phyloP scores from a whole-genome alignment of 2,113 vertebrate species.

The Archocentrus centrarchus region DNA sequence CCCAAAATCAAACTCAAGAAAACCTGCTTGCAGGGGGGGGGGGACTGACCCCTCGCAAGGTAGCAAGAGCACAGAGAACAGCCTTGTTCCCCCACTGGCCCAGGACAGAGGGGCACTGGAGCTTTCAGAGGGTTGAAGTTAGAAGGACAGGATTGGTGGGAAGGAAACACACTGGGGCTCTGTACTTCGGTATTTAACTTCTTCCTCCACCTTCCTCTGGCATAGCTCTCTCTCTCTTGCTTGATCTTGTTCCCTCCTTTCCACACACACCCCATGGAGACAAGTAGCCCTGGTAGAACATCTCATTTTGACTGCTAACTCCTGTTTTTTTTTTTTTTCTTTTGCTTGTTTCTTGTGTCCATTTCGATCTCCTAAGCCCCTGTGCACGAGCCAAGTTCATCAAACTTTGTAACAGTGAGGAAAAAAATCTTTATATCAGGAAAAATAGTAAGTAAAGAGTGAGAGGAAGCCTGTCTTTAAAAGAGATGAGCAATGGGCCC shows the following conservation, averaged over 20 bases:
- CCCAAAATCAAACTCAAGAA: slow-evolving; percentile 45
- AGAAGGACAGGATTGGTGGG: slow-evolving; percentile 11
- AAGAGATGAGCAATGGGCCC: slow-evolving; percentile 43
- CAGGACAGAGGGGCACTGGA: slow-evolving; percentile 44
- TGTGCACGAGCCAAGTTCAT: not conserved
- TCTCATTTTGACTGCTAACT: not conserved
- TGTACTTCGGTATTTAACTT: slow-evolving; percentile 64
- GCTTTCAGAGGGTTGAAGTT: slow-evolving; percentile 53
- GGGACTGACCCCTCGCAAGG: slow-evolving; percentile 18
- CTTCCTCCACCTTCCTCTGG: slow-evolving; percentile 39
- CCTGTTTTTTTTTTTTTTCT: not conserved
- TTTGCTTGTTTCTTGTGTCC: slow-evolving; percentile 26
- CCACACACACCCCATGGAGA: slow-evolving; percentile 38
- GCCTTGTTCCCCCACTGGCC: slow-evolving; percentile 62
- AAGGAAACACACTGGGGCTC: slow-evolving; percentile 64
- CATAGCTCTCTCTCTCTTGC: not conserved
- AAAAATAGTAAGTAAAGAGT: slow-evolving; percentile 6
- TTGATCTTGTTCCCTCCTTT: slow-evolving; percentile 16
- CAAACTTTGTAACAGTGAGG: not conserved
- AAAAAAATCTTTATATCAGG: not conserved
- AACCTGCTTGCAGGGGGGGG: slow-evolving; percentile 19
- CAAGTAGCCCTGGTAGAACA: not conserved
- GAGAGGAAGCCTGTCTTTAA: slow-evolving; percentile 39
- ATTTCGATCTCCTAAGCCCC: slow-evolving; percentile 18
- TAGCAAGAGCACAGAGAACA: slow-evolving; percentile 53